These are phyloP conservation scores for Lomographa bimaculata DNA, from an alignment of 2,888 invertebrate species.

Conservation along the genomic window DNA sequence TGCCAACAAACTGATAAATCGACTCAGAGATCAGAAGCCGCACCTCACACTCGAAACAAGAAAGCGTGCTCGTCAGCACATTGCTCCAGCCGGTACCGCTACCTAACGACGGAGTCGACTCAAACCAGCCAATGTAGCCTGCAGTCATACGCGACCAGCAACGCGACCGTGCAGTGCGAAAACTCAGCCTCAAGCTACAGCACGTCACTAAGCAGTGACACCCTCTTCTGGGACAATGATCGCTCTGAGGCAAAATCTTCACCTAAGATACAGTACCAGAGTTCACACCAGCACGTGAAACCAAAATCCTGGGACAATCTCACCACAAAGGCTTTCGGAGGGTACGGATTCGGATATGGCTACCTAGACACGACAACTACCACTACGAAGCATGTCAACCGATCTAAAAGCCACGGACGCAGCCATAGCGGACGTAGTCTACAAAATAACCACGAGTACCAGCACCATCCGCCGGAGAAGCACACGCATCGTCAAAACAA, in stretches of 20 bases:
- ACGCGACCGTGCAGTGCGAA: conserved; percentile 85
- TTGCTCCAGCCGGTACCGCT: conserved; percentile 78
- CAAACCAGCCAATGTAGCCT: conserved; percentile 91
- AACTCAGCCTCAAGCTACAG: conserved; percentile 92
- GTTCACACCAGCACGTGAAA: conserved; percentile 81
- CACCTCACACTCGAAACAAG: conserved; percentile 74
- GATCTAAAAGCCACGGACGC: conserved; percentile 76
- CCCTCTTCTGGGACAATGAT: conserved; percentile 91
- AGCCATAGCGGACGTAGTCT: conserved; percentile 84
- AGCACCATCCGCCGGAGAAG: conserved; percentile 66
- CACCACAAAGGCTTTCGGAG: conserved; percentile 92
- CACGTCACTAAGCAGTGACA: conserved; percentile 93
- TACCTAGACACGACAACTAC: conserved; percentile 87
- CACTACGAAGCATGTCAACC: conserved; percentile 60
- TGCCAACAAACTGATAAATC: conserved; percentile 79
- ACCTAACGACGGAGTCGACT: conserved; percentile 87
- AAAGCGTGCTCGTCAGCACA: conserved; percentile 68
- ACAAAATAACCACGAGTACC: conserved; percentile 79
- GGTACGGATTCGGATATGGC: conserved; percentile 94
- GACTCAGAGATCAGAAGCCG: conserved; percentile 71
- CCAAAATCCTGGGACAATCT: conserved; percentile 96
- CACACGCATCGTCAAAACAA: conserved; percentile 74
- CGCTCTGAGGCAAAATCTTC: conserved; percentile 68
- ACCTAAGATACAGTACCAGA: conserved; percentile 78
- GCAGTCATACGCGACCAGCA: conserved; percentile 92